Conservation (phyloP, 2,888 invertebrate genomes). For the Limnephilus marmoratus region DNA sequence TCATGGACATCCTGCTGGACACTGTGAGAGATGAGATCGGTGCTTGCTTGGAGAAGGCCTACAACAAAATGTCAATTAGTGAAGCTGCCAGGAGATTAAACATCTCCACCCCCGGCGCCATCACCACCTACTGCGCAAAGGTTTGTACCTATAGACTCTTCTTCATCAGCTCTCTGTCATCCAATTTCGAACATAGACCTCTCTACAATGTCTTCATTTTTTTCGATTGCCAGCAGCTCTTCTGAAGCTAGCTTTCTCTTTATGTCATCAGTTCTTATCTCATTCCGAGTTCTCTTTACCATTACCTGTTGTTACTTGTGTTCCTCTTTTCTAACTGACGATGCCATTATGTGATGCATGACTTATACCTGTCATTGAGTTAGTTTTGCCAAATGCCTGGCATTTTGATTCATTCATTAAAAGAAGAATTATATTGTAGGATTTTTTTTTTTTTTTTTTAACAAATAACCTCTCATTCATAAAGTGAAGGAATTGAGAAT, state of each 20-base stretch:
- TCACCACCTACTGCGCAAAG: constrained; percentile 88
- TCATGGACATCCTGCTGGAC: constrained; percentile 96
- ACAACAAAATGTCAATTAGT: constrained; percentile 89
- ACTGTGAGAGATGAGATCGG: constrained; percentile 98
- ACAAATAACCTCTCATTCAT: no score
- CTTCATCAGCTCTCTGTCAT: background rate
- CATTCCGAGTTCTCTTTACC: no score
- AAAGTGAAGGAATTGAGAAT: no score
- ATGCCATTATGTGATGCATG: no score
- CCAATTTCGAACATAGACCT: background rate
- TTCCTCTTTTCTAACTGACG: no score
- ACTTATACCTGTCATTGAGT: background rate
- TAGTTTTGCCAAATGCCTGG: no score
- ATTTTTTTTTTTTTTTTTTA: no score
- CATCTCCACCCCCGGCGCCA: constrained; percentile 85
- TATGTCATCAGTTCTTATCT: no score
- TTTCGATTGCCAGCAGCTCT: no score
- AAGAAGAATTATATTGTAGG: no score
- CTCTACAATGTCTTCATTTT: background rate
- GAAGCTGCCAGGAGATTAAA: constrained; percentile 95
- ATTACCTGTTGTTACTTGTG: background rate
- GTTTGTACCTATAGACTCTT: constrained; percentile 71
- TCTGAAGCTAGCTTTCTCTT: no score
- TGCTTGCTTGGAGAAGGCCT: constrained; percentile 97
- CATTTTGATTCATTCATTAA: no score